These are phyloP conservation scores for Pseudomyrmex sp. DNA, from an alignment of 1,140 invertebrate genomes.

Conservation along the genomic window DNA sequence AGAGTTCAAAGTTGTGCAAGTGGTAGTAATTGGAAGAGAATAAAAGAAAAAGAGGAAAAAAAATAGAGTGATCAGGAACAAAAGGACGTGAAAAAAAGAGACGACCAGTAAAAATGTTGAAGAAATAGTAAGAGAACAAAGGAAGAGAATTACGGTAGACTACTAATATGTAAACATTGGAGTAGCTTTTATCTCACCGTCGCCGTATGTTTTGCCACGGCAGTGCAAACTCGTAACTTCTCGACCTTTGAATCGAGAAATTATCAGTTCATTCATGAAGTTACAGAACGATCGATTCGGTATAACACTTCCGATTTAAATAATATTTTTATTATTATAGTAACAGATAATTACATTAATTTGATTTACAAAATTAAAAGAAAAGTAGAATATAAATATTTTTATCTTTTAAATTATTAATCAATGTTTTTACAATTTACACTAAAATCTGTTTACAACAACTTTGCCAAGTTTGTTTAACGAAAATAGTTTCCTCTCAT, in stretches of 20 bases:
- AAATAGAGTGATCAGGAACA: too few relatives aligned
- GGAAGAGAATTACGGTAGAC: conserved; percentile 69
- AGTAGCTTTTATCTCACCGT: conserved; percentile 74
- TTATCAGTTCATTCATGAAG: conserved; percentile 65
- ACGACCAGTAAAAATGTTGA: conserved; percentile 11
- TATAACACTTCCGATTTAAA: background rate
- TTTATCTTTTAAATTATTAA: conserved; percentile 22
- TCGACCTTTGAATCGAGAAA: conserved; percentile 32
- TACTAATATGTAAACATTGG: conserved; percentile 79
- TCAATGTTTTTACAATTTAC: background rate
- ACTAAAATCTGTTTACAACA: background rate
- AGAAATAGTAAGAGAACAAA: conserved; percentile 20
- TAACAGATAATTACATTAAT: conserved; percentile 1
- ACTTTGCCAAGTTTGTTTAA: background rate
- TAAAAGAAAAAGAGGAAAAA: background rate
- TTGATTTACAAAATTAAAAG: background rate
- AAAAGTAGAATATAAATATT: too few relatives aligned
- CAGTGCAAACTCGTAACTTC: conserved; percentile 50
- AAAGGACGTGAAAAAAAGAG: conserved; percentile 41
- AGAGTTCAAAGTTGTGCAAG: too few relatives aligned
- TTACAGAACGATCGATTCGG: conserved; percentile 61
- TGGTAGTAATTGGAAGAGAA: conserved; percentile 20
- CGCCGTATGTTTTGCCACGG: conserved; percentile 48
- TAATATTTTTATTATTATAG: too few relatives aligned
- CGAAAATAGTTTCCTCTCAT: background rate